A percentile compares a stretch with the other conserved stretches of the same genome.
Conservation (phyloP, 2,888 invertebrate species). For the Gymnosoma rotundatum region DNA sequence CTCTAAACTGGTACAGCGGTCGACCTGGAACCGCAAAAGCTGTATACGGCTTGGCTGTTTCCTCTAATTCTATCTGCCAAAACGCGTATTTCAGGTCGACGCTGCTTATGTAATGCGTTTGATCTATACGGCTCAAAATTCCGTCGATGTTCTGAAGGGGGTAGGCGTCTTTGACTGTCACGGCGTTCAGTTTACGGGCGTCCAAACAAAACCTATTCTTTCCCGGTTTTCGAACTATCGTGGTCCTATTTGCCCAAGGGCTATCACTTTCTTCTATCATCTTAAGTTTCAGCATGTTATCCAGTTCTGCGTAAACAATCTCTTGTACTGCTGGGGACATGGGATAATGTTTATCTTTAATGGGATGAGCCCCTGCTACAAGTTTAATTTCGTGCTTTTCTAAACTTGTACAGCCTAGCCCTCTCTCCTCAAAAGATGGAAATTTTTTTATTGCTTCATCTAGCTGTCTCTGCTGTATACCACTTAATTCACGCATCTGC, state of each 20-base stretch:
- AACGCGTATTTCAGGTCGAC: background rate
- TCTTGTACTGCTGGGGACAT: too few species aligned
- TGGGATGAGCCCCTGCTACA: background rate
- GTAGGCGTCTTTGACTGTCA: background rate
- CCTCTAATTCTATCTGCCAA: background rate
- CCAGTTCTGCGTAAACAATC: conserved; percentile 52
- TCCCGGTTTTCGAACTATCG: conserved; percentile 62
- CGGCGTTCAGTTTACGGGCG: background rate
- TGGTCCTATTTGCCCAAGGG: conserved; percentile 72
- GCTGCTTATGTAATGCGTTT: background rate
- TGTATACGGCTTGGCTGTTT: background rate
- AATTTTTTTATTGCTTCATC: conserved; percentile 3
- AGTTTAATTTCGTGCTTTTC: too few species aligned
- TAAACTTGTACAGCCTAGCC: conserved; percentile 47
- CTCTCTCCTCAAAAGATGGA: conserved; percentile 26
- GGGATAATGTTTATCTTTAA: too few species aligned
- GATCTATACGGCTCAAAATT: background rate
- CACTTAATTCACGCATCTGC: background rate
- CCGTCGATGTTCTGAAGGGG: background rate
- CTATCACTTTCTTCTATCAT: conserved; percentile 75
- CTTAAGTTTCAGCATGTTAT: conserved; percentile 73
- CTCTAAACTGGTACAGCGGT: background rate
- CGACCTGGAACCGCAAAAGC: background rate
- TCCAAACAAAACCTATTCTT: conserved; percentile 1
- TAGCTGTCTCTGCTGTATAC: background rate